Evolutionary conservation across 1,140 invertebrate genomes (phyloP).

Genomic region (Andrena cerasifolii): DNA sequence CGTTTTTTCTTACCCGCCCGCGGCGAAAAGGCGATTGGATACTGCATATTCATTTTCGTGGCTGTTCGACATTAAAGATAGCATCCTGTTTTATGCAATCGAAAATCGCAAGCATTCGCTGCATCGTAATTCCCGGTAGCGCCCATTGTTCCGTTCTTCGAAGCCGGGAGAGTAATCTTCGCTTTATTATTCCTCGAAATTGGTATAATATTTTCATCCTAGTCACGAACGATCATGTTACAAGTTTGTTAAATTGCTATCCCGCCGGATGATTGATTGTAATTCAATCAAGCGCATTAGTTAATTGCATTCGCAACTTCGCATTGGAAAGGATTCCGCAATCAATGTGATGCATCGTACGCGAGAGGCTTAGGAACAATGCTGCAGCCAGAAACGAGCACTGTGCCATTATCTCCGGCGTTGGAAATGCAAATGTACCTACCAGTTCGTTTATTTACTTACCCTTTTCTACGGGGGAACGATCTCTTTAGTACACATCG

Average conservation of each 20-base stretch:
- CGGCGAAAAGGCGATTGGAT: conserved; percentile 5
- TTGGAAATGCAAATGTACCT: too few relatives aligned
- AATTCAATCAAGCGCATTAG: neutral
- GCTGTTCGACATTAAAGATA: neutral
- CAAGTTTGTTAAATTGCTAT: neutral
- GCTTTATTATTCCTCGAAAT: neutral
- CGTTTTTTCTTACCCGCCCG: neutral
- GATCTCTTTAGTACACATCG: too few relatives aligned
- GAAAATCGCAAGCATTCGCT: neutral
- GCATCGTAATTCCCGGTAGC: conserved; percentile 5
- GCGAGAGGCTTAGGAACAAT: too few relatives aligned
- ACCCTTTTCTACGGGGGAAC: too few relatives aligned
- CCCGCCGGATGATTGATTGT: neutral
- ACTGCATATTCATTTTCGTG: conserved; percentile 17
- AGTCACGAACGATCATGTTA: neutral
- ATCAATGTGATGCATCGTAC: neutral
- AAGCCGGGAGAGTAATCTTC: neutral
- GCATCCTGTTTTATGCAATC: conserved; percentile 27
- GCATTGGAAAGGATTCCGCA: neutral
- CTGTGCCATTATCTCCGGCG: too few relatives aligned
- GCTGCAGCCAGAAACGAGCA: too few relatives aligned
- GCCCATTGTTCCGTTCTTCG: conserved; percentile 16
- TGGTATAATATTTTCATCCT: conserved; percentile 10
- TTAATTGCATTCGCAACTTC: neutral
- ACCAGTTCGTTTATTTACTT: too few relatives aligned